Percentiles rank a stretch among this genome's conserved stretches.
Conservation (phyloP, 2,888 invertebrate species). For the Eupithecia pulchellata region DNA sequence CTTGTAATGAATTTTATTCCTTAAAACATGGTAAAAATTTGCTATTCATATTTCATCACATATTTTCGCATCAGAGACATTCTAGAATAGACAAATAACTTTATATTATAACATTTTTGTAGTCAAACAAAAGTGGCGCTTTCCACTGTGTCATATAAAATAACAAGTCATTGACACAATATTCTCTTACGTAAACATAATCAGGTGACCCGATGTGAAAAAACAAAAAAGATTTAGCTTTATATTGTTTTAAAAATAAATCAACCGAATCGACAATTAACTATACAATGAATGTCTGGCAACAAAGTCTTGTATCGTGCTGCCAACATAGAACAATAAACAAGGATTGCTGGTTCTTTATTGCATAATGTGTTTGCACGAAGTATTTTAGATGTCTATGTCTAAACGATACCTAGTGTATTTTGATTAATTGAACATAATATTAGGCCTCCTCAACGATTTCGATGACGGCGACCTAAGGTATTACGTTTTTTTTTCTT, state of each 20-base stretch:
- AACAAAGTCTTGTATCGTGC: conserved; percentile 12
- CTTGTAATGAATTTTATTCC: no score
- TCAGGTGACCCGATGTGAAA: conserved; percentile 4
- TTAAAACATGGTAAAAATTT: no score
- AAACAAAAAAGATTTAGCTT: conserved; percentile 1
- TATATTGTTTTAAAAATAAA: conserved; percentile 26
- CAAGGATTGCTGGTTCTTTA: conserved; percentile 17
- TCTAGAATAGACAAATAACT: no score
- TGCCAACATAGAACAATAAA: conserved; percentile 22
- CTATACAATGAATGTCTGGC: conserved; percentile 18
- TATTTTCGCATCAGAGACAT: no score
- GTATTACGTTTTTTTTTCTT: no score
- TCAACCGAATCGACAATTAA: conserved; percentile 15
- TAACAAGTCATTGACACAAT: background rate
- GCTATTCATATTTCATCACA: no score
- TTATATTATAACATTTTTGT: background rate
- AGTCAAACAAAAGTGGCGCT: background rate
- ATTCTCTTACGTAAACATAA: background rate
- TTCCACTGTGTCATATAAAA: background rate
- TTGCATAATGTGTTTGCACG: conserved; percentile 16
- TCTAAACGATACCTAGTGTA: background rate
- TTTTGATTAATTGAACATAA: background rate
- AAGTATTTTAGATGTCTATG: background rate
- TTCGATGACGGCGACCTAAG: no score
- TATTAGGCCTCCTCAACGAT: no score